A percentile compares a stretch with the other conserved stretches of the same genome.
These are phyloP conservation scores for Furcula furcula DNA, from an alignment of 2,888 invertebrate genomes.

Conservation along the genomic window DNA sequence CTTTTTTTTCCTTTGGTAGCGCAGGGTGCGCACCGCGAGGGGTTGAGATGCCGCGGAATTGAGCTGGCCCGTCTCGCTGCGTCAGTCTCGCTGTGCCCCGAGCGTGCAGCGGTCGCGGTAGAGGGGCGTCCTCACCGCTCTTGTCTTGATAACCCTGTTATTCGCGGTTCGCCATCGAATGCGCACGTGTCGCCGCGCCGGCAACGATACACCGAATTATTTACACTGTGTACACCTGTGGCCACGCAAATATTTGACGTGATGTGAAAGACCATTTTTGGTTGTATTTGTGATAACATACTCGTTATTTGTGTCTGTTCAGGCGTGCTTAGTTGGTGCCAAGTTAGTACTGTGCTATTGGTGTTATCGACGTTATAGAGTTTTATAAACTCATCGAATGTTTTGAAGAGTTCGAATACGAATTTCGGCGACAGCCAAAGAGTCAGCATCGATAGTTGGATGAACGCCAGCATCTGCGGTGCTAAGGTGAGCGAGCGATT, in stretches of 20 bases:
- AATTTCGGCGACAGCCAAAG: slow-evolving; percentile 72
- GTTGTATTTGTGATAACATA: slow-evolving; percentile 55
- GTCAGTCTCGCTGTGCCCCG: slow-evolving; percentile 71
- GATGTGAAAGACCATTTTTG: slow-evolving; percentile 69
- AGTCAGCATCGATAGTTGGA: slow-evolving; percentile 70
- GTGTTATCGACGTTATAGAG: slow-evolving; percentile 41
- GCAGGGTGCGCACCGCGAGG: slow-evolving; percentile 46
- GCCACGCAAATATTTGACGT: slow-evolving; percentile 68
- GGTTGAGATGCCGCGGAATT: slow-evolving; percentile 54
- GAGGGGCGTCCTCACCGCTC: slow-evolving; percentile 45
- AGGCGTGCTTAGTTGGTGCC: slow-evolving; percentile 60
- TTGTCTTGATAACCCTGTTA: slow-evolving; percentile 54
- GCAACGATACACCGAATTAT: slow-evolving; percentile 48
- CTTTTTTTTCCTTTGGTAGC: slow-evolving; percentile 29
- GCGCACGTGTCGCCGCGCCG: slow-evolving; percentile 71
- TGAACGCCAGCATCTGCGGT: slow-evolving; percentile 76
- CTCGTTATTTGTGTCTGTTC: slow-evolving; percentile 47
- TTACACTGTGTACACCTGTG: slow-evolving; percentile 68
- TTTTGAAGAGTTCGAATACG: slow-evolving; percentile 51
- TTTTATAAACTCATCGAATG: slow-evolving; percentile 47
- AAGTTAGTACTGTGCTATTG: slow-evolving; percentile 52
- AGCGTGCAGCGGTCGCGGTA: slow-evolving; percentile 68
- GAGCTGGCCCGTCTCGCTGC: slow-evolving; percentile 27
- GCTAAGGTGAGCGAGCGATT: slow-evolving; percentile 68
- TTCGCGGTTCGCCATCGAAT: slow-evolving; percentile 68